Conservation (phyloP, 2,888 invertebrate species). For the Tachina grossa region DNA sequence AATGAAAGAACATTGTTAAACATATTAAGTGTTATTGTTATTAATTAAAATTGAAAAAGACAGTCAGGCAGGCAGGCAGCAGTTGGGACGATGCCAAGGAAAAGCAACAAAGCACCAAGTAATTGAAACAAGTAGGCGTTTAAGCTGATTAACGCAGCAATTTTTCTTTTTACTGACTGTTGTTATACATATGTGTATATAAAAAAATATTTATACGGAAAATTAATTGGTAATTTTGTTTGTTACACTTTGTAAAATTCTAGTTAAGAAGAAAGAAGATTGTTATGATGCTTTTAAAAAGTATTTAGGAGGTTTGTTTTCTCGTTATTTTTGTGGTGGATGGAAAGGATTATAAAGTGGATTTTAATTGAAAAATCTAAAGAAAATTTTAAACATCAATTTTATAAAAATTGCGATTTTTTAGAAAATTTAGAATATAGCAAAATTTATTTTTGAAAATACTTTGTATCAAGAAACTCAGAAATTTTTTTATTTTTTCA, state of each 20-base stretch:
- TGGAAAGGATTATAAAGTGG: neutral
- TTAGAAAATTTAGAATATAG: no score
- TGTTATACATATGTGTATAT: no score
- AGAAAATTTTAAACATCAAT: no score
- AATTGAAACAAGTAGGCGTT: conserved; percentile 58
- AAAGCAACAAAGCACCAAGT: neutral
- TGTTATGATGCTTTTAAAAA: neutral
- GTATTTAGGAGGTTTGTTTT: neutral
- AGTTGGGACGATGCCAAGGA: neutral
- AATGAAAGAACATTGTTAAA: conserved; percentile 35
- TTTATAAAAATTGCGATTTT: no score
- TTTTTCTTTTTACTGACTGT: conserved; percentile 29
- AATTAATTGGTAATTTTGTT: conserved; percentile 14
- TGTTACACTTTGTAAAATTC: neutral
- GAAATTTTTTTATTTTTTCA: no score
- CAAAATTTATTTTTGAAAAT: no score
- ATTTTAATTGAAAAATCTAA: no score
- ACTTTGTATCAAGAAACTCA: no score
- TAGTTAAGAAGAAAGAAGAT: neutral
- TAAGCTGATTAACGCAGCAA: conserved; percentile 66
- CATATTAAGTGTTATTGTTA: conserved; percentile 30
- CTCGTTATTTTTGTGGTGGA: neutral
- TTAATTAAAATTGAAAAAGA: conserved; percentile 8
- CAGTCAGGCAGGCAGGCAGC: no score
- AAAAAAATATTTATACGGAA: neutral